Base-by-base conservation (phyloP, 2,888 invertebrate species). In the Parnassius glacialis region DNA sequence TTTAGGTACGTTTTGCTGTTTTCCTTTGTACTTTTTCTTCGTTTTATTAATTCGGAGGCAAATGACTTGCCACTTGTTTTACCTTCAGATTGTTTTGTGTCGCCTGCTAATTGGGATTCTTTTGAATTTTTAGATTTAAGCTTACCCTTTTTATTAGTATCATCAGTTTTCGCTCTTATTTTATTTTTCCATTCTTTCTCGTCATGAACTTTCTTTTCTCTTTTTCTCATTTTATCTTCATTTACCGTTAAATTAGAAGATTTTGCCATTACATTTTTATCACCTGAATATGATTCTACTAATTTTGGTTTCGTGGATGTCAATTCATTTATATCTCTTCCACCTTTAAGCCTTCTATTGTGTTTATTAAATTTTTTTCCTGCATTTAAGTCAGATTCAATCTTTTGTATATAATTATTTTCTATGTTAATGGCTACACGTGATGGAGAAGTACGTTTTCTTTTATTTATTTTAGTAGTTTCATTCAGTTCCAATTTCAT, bases 111-210 rank as follows among this genome's bases (percentile, higher is more conserved):
- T 34, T 34, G 34, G 34, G 34, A 34, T 34, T 34, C 7, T 34
- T 34, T 34, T 5, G 7, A 34, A 7, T 7, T 34, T 34, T 34
- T 34, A 34, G 34, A 34, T 34, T 34, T 34, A 34, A 34, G 34
- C 34, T 34, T 34, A 62, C 16, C 57, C 64, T 66, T 66, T 57
- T 67, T 70, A 7, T 64, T 66, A 60, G 57, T 13, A 10, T 51
- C 64, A 9, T 64, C 62, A 44, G 1, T 25, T 13, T 59, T 54
- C 10, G 47, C n/a, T 42, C 47, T 53, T 20, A 53, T 48, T 20
- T 59, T 41, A 48, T 12, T 16, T 20, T 42, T n/a, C 5, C 20
- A 9, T 3, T 20, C 53, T 48, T 48, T 55, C 12, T 41, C 44
- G 34, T 9, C 2, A 45, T 45, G 51, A 45, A 11, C 34, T 56